These are phyloP conservation scores for Drosophila obscura DNA, from an alignment of 1,140 invertebrate species.

Conservation along the genomic window DNA sequence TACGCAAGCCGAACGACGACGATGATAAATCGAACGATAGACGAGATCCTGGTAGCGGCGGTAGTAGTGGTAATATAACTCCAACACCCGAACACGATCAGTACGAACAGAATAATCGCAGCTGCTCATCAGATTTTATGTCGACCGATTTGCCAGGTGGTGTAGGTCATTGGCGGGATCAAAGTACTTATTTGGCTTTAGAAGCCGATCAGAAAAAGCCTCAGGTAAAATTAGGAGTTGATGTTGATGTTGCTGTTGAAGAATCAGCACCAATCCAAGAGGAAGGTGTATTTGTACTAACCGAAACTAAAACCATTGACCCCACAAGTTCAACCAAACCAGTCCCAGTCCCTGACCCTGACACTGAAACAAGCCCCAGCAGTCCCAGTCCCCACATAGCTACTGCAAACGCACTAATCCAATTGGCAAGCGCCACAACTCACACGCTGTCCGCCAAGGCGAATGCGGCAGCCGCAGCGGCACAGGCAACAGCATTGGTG, in stretches of 20 bases:
- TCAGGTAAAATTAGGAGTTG: constrained; percentile 57
- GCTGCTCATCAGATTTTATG: constrained; percentile 87
- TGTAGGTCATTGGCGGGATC: constrained; percentile 92
- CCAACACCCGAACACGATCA: constrained; percentile 83
- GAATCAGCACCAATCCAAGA: constrained; percentile 33
- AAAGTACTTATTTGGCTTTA: constrained; percentile 90
- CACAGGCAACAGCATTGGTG: constrained; percentile 66
- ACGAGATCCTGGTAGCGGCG: constrained; percentile 86
- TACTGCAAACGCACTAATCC: constrained; percentile 78
- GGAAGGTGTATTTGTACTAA: constrained; percentile 51
- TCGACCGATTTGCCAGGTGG: constrained; percentile 90
- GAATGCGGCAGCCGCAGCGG: constrained; percentile 69
- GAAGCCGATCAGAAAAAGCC: constrained; percentile 54
- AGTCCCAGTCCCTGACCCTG: constrained; percentile 29
- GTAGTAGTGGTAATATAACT: constrained; percentile 86
- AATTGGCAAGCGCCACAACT: constrained; percentile 83
- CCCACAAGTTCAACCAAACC: constrained; percentile 12
- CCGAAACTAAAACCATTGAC: constrained; percentile 53
- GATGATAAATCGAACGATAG: constrained; percentile 85
- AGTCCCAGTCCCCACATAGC: constrained; percentile 63
- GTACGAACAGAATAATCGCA: constrained; percentile 75
- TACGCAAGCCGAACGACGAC: constrained; percentile 82
- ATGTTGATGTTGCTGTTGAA: neutral
- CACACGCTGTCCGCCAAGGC: constrained; percentile 69
- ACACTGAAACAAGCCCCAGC: constrained; percentile 61